These are phyloP conservation scores for Todus mexicanus DNA, from an alignment of 2,797 vertebrate genomes.

Conservation along the genomic window DNA sequence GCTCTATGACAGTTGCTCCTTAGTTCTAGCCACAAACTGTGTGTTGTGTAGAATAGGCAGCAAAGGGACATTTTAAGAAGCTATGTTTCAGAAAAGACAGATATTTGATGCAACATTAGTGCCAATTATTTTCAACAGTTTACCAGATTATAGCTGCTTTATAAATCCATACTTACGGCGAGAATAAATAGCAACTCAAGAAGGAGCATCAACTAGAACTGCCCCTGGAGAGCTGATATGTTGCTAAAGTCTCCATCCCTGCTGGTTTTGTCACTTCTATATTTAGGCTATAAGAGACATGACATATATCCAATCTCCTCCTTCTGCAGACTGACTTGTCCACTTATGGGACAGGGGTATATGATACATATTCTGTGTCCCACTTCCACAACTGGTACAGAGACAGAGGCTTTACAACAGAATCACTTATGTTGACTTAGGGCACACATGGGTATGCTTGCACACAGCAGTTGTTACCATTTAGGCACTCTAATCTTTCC, in stretches of 20 bases:
- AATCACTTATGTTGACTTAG: neutral
- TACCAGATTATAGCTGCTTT: neutral
- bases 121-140: neutral
- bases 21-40: neutral
- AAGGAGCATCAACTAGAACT: neutral
- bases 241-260: neutral
- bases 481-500: neutral
- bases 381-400: neutral
- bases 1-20: neutral
- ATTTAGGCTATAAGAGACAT: neutral
- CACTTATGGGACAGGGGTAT: neutral
- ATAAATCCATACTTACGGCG: neutral
- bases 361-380: neutral
- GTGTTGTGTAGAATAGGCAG: neutral
- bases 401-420: neutral
- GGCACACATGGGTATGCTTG: neutral
- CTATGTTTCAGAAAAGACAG: neutral
- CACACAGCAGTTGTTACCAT: neutral
- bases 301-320: fast-evolving
- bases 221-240: neutral
- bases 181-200: neutral
- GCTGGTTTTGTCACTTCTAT: neutral
- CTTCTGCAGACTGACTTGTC: neutral
- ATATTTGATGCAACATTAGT: neutral
- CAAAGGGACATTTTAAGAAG: neutral